Percentiles rank a stretch among this genome's conserved stretches.
These are phyloP conservation scores for Anhinga rufa DNA, from an alignment of 2,113 vertebrate species.

Conservation along the genomic window DNA sequence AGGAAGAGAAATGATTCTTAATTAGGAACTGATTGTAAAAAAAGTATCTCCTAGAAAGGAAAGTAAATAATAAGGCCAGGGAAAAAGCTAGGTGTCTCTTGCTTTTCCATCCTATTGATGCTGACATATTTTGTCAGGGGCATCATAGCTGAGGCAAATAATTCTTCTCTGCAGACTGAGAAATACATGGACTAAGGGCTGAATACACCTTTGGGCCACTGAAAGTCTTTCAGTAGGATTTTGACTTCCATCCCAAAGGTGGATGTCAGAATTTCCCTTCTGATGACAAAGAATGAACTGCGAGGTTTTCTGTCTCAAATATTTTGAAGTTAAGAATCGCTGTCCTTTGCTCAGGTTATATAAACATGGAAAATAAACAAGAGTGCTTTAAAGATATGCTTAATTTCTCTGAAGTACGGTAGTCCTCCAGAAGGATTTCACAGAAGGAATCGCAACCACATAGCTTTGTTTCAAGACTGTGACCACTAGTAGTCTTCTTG, in stretches of 20 bases:
- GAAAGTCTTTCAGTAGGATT: not conserved
- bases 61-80: not conserved
- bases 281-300: not conserved
- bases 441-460: not conserved
- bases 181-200: not conserved
- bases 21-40: not conserved
- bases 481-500: fast-evolving
- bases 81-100: not conserved
- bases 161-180: not conserved
- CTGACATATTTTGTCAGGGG: not conserved
- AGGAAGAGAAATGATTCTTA: not conserved
- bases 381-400: not conserved
- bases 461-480: not conserved
- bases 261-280: not conserved
- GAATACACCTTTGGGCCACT: not conserved
- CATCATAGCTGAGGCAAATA: not conserved
- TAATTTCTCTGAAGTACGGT: not conserved
- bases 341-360: not conserved
- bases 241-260: not conserved
- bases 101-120: not conserved
- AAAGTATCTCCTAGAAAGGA: not conserved
- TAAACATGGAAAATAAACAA: not conserved
- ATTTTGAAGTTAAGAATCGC: not conserved
- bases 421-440: not conserved
- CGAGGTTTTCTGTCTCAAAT: not conserved